Evolutionary conservation across 2,888 invertebrate genomes (phyloP).

Genomic region (Podabrus alpinus): DNA sequence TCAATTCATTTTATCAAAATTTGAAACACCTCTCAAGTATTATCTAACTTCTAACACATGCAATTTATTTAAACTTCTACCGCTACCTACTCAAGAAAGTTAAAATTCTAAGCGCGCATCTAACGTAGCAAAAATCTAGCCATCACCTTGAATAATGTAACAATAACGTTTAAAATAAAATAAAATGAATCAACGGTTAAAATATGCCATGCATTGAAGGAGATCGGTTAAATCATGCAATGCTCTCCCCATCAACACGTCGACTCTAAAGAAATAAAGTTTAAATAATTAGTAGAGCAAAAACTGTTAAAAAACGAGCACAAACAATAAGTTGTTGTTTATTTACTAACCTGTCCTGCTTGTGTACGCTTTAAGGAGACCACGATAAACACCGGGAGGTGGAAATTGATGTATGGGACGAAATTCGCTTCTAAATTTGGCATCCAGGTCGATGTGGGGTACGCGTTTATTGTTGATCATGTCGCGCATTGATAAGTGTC

Average conservation of each 20-base stretch:
- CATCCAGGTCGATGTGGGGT: constrained; percentile 65
- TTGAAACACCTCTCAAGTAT: neutral
- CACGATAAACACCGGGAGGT: constrained; percentile 69
- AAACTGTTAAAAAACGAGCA: neutral
- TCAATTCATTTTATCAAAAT: neutral
- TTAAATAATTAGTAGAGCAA: neutral
- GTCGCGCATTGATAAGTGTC: constrained; percentile 66
- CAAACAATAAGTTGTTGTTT: neutral
- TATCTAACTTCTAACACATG: neutral
- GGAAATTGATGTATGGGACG: constrained; percentile 67
- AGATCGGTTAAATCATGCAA: constrained; percentile 33
- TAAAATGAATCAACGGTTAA: neutral
- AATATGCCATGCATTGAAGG: constrained; percentile 27
- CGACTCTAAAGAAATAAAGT: constrained; percentile 36
- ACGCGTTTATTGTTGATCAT: constrained; percentile 37
- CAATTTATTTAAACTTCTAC: neutral
- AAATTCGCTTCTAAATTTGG: constrained; percentile 70
- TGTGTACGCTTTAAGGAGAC: constrained; percentile 70
- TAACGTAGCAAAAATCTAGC: neutral
- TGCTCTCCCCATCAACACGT: constrained; percentile 25
- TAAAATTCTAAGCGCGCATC: neutral
- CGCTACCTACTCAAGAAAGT: neutral
- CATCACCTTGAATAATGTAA: neutral
- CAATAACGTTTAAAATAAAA: neutral
- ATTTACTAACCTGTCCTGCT: constrained; percentile 63